Base-by-base conservation (phyloP, 2,888 invertebrate genomes). In the Sussaba pulchella region DNA sequence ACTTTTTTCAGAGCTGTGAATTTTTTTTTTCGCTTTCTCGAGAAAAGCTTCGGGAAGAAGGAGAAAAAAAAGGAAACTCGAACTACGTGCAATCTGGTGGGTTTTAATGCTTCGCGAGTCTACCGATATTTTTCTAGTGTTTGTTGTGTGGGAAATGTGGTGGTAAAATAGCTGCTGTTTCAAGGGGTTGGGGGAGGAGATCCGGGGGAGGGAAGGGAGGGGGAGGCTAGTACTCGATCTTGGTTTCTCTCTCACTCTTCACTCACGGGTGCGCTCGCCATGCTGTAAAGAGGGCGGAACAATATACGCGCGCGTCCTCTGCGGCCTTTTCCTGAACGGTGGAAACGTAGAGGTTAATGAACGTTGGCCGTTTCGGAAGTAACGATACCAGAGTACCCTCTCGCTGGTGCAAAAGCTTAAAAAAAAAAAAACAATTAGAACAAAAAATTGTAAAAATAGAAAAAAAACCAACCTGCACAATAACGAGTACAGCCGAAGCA, bases 301-400 rank as follows among this genome's bases (percentile, higher is more conserved):
- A 73, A 77, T 81, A 64, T 73, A 52, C 63, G 61, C 39, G 61
- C 57, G 63, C 72, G 76, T 76, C 69, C 69, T 76, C 76, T 69
- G 63, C 72, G 76, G 76, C 69, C 69, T 76, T 81, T 77, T 81
- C 69, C 76, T 50, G 69, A 31, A 31, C 63, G 67, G 19, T 47
- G 71, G 41, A 71, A 39, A 77, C 59, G 54, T 63, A 70, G 77
- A 66, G 64, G 70, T 70, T 74, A 81, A 81, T 78, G 73, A 81
- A 81, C 77, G 78, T 81, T 77, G 70, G 69, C 50, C 64, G 77
- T 81, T 81, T 74, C 73, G 57, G 69, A 77, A 77, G 73, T 81
- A 81, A 81, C 77, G 73, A 77, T 76, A 73, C 72, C 72, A 74
- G 81, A 81, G 77, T 77, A 73, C 66, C 64, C 70, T 43, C 31